Evolutionary conservation across 1,140 invertebrate species (phyloP), one percentile per base, ranked within the genome.

Genomic region (Hermatobates lingyangjiaoensis): DNA sequence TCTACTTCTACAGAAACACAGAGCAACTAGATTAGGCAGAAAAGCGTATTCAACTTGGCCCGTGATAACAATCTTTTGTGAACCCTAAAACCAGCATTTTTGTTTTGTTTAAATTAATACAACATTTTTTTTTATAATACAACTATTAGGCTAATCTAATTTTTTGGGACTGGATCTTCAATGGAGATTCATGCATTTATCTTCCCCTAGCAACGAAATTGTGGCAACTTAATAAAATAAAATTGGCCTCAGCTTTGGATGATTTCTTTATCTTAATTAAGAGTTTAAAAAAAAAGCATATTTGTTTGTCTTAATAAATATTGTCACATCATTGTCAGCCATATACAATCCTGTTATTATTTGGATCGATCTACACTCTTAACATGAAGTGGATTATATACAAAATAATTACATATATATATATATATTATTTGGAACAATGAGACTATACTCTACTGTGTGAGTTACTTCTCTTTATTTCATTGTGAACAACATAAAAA

Each of bases 61-160:
- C 26, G n/a, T 26, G 12, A 50, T 27, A 23, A 27, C 44, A 45
- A 27, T 27, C 28, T 48, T 28, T 51, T 55, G 54, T 55, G 50
- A 55, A 52, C 54, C 54, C 50, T 55, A 55, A 55, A 55, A 55
- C 53, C 53, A 54, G 53, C 53, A 50, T 54, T 54, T 54, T 50
- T 24, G 23, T 44, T 24, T 27, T 34, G 27, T 45, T n/a, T n/a
- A n/a, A 50, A 30, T 45, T 28, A 50, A 4, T 50, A 27, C 44
- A 26, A 39, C 24, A 34, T 51, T 25, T 42, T 34, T 27, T n/a
- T 48, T 39, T n/a, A n/a, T 34, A 47, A 55, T 38, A 47, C 49
- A 52, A 55, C 45, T 28, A 40, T 38, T 23, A 47, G 27, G 7
- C n/a, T 10, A 34, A 34, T 34, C n/a, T 34, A 34, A 34, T 34